Conservation (phyloP, 2,888 invertebrate species). For the Clunio marinus region DNA sequence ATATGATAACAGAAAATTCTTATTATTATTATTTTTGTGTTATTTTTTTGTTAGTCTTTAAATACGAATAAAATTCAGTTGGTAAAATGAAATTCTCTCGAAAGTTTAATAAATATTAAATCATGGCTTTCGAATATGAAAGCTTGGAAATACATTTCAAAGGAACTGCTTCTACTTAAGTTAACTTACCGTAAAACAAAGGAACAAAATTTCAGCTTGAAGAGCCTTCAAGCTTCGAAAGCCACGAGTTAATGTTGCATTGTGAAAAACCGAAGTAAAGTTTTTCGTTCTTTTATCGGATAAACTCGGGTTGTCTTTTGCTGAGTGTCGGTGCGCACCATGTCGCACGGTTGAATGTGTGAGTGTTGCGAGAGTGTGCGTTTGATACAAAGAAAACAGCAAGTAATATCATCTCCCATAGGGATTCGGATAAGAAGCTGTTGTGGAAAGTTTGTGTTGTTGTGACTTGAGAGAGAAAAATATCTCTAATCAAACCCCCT, state of each 20-base stretch:
- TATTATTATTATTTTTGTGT: neutral
- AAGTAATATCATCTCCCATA: conserved; percentile 4
- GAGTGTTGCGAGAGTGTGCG: neutral
- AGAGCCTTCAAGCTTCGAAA: neutral
- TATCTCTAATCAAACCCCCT: conserved; percentile 23
- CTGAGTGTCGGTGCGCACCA: neutral
- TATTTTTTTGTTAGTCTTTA: neutral
- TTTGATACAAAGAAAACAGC: neutral
- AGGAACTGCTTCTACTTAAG: neutral
- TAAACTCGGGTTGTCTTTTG: conserved; percentile 30
- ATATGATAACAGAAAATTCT: neutral
- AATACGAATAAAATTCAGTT: neutral
- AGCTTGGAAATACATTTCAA: neutral
- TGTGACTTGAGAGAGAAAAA: conserved; percentile 12
- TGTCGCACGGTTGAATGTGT: conserved; percentile 12
- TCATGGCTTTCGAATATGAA: neutral
- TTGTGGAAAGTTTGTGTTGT: conserved; percentile 19
- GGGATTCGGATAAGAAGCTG: conserved; percentile 17
- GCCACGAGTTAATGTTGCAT: conserved; percentile 5
- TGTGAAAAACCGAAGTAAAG: conserved; percentile 12
- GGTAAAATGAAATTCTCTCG: conserved; percentile 5
- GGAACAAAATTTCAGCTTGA: neutral
- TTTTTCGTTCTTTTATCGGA: conserved; percentile 22
- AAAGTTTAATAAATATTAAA: neutral
- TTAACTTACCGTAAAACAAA: neutral